Conservation (phyloP, 2,113 vertebrate genomes). For the Gymnogyps californianus region DNA sequence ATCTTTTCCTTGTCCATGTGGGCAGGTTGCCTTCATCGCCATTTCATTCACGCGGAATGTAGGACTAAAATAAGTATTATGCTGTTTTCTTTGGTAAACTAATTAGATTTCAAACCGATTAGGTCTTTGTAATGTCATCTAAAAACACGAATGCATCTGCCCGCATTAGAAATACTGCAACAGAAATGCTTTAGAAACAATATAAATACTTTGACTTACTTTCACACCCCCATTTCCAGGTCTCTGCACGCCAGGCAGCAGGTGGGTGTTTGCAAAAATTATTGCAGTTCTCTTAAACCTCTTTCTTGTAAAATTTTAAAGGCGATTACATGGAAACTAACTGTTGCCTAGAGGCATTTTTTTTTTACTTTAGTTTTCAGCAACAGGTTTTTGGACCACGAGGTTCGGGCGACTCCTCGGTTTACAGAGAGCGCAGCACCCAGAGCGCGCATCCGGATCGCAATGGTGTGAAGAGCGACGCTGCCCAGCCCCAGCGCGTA, state of each 20-base stretch:
- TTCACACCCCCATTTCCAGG: neutral
- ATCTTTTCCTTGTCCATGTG: neutral
- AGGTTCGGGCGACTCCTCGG: neutral
- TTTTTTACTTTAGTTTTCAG: neutral
- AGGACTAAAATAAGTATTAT: neutral
- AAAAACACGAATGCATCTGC: neutral
- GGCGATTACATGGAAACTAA: accelerated
- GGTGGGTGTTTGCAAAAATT: neutral
- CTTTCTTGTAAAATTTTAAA: neutral
- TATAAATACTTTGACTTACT: neutral
- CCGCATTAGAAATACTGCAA: accelerated
- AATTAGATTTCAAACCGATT: neutral
- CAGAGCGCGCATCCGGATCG: accelerated
- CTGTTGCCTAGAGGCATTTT: neutral
- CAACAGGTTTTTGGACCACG: neutral
- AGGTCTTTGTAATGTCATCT: neutral
- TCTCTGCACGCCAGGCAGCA: neutral
- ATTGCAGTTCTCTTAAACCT: neutral
- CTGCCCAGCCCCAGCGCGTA: neutral
- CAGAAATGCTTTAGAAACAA: neutral
- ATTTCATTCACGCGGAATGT: accelerated
- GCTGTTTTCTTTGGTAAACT: neutral
- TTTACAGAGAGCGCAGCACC: neutral
- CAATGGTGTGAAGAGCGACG: accelerated
- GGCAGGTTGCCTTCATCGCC: neutral